Conservation (phyloP, 2,888 invertebrate species). For the Alentia gelatinosa region DNA sequence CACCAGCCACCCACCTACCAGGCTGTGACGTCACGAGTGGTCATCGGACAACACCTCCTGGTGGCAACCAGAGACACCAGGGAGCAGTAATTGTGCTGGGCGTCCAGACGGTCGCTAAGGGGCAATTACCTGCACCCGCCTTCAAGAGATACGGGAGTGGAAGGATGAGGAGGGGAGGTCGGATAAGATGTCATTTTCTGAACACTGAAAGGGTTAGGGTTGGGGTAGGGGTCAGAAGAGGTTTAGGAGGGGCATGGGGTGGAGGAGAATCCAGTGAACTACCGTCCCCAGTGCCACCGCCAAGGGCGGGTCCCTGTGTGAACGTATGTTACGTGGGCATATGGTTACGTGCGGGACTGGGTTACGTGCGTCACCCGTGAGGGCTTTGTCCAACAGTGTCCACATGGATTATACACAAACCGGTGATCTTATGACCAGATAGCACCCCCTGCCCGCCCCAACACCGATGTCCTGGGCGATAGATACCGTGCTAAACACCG, state of each 20-base stretch:
- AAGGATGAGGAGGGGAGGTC: not conserved
- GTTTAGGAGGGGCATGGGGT: not conserved
- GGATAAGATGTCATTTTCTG: constrained; percentile 1
- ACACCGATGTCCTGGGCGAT: too few species aligned
- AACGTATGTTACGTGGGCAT: too few species aligned
- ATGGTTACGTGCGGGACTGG: too few species aligned
- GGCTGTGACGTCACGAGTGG: not conserved
- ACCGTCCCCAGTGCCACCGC: not conserved
- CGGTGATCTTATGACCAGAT: too few species aligned
- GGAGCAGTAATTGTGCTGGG: not conserved
- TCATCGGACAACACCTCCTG: not conserved
- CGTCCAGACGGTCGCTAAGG: not conserved
- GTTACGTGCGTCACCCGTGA: too few species aligned
- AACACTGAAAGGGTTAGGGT: not conserved
- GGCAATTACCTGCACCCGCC: not conserved
- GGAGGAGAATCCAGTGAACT: not conserved
- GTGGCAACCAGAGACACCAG: not conserved
- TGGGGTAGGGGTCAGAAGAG: not conserved
- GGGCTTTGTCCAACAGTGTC: too few species aligned
- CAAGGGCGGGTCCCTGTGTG: not conserved
- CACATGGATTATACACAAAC: too few species aligned
- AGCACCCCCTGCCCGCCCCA: too few species aligned
- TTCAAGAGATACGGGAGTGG: not conserved
- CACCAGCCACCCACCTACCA: too few species aligned
- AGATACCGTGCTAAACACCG: too few species aligned